Evolutionary conservation across 2,888 invertebrate species (phyloP).

Genomic region (Drosophila bunnanda): DNA sequence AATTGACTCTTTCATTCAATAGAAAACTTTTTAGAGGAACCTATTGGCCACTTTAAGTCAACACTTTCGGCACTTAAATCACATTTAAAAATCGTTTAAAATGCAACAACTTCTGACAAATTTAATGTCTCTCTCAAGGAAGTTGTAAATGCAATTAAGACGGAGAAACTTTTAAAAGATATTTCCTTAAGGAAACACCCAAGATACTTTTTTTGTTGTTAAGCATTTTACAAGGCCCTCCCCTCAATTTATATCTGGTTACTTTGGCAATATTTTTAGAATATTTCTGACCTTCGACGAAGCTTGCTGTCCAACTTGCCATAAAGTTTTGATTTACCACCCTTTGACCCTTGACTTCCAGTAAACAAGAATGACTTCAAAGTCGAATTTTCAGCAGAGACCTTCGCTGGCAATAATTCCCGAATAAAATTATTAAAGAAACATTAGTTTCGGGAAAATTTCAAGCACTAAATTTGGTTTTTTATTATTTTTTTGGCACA

Average conservation of each 20-base stretch:
- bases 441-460: slow-evolving; percentile 25
- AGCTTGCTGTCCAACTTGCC: slow-evolving; percentile 9
- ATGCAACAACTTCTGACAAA: not conserved
- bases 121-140: slow-evolving; percentile 6
- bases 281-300: slow-evolving; percentile 16
- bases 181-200: slow-evolving; percentile 3
- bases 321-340: slow-evolving; percentile 19
- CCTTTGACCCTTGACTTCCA: slow-evolving; percentile 15
- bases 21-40: too few species aligned
- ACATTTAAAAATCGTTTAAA: slow-evolving; percentile 2
- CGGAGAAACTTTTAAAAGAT: slow-evolving; percentile 11
- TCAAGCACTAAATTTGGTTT: slow-evolving; percentile 8
- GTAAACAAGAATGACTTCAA: slow-evolving; percentile 40
- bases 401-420: slow-evolving; percentile 24
- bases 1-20: not conserved
- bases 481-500: slow-evolving; percentile 57
- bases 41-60: not conserved
- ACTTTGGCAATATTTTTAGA: slow-evolving; percentile 20
- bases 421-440: slow-evolving; percentile 17
- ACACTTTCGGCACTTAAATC: not conserved
- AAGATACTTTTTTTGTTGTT: not conserved
- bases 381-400: slow-evolving; percentile 14
- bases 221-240: slow-evolving; percentile 1
- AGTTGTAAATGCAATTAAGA: slow-evolving; percentile 16
- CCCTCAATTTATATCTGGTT: not conserved